Percentiles rank a stretch among this genome's conserved stretches.
These are phyloP conservation scores for Nothoprocta perdicaria DNA, from an alignment of 2,113 vertebrate species.

Conservation along the genomic window DNA sequence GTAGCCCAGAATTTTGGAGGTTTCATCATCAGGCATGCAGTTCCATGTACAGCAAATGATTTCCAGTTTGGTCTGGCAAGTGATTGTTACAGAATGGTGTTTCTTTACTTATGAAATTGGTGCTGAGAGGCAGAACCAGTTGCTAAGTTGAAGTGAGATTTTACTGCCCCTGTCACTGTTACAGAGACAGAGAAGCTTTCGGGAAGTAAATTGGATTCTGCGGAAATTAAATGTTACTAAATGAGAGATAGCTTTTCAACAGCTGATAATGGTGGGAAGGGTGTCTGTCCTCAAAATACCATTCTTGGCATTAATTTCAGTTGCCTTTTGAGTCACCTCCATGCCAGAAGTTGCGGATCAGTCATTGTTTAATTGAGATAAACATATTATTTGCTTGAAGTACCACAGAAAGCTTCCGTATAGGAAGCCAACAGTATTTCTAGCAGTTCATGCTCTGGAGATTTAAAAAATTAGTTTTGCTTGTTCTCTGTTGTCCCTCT, in stretches of 20 bases:
- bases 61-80: not conserved
- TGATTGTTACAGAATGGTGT: not conserved
- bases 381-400: not conserved
- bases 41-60: not conserved
- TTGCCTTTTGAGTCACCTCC: not conserved
- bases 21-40: not conserved
- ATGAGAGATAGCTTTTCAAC: not conserved
- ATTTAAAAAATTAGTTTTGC: too few species aligned
- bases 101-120: not conserved
- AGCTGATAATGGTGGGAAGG: too few species aligned
- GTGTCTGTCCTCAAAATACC: not conserved
- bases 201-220: not conserved
- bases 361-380: too few species aligned
- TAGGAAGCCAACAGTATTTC: not conserved
- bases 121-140: not conserved
- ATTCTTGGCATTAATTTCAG: not conserved
- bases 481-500: too few species aligned
- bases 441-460: too few species aligned
- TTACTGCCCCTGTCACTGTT: not conserved
- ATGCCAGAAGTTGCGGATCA: not conserved
- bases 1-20: not conserved
- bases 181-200: not conserved
- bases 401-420: not conserved
- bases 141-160: not conserved
- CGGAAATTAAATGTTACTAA: not conserved